Base-by-base conservation (phyloP, 2,113 vertebrate genomes). In the Hypocryptadius cinnamomeus region DNA sequence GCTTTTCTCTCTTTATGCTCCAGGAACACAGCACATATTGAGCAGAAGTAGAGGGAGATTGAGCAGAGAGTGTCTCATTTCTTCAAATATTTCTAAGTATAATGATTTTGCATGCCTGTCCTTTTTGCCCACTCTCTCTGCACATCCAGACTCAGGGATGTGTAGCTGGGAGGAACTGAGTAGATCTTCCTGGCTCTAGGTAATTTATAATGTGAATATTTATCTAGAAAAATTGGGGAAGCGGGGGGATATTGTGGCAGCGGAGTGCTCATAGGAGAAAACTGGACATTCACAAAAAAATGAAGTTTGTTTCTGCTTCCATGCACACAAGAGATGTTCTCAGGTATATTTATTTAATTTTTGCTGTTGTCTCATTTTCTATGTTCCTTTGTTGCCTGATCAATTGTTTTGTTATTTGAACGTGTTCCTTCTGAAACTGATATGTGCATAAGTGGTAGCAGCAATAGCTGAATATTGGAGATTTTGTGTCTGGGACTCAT, bases 401-500 rank as follows among this genome's bases (percentile, higher is more conserved):
- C 85, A 95, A 83, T 77, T 87, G 90, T 94, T 68, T 93, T 97
- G 84, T 95, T 97, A 90, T 95, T 95, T 96, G 95, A 94, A 68
- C 70, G 78, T 63, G 35, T 50, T 96, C 27, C 77, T 95, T 77
- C 89, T 89, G 95, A 95, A 97, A 96, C 66, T 25, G 73, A 83
- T 96, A 72, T 2, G 15, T 95, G 45, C 65, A 80, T 94, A 93
- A 97, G 79, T 53, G 96, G 90, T 96, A 89, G 78, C 66, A 93
- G 85, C 90, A 84, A 93, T 65, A 93, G 82, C 85, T 90, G 96
- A 95, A 96, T 96, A 91, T 96, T 95, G 80, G 88, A 90, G 80
- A 94, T 95, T 94, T 94, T 96, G 74, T 68, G 92, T 95, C 92
- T 86, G 73, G 90, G 94, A 97, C 74, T 98, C 95, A 97, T 91